Evolutionary conservation across 2,113 vertebrate species (phyloP).

Genomic region (Lasiurus cinereus): DNA sequence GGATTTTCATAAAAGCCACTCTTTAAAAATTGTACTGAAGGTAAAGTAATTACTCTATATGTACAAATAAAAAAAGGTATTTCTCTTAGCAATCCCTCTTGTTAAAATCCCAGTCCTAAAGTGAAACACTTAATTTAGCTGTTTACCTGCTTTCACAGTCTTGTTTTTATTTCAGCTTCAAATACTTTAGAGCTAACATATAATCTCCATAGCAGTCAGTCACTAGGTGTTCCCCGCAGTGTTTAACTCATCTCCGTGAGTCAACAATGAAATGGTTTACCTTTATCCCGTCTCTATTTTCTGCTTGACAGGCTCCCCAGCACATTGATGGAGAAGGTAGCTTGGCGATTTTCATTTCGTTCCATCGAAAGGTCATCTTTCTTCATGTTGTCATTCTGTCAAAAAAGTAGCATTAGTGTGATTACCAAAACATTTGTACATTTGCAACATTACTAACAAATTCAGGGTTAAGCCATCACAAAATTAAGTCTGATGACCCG

Average conservation of each 20-base stretch:
- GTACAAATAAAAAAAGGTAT: constrained; percentile 41
- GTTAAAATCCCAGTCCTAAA: not conserved
- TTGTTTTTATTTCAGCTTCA: constrained; percentile 38
- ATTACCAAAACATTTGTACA: constrained; percentile 2
- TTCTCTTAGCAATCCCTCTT: constrained; percentile 55
- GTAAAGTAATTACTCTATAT: not conserved
- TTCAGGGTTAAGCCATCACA: not conserved
- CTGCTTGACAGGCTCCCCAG: constrained; percentile 37
- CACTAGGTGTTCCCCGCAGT: not conserved
- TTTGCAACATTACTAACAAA: constrained; percentile 45
- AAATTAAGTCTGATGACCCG: constrained; percentile 22
- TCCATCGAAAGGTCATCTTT: constrained; percentile 39
- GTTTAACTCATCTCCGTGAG: constrained; percentile 5
- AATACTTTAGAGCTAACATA: constrained; percentile 39
- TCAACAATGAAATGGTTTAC: not conserved
- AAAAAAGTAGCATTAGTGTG: constrained; percentile 13
- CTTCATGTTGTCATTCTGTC: constrained; percentile 74
- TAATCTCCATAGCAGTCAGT: not conserved
- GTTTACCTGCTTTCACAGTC: constrained; percentile 33
- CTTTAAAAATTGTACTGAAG: constrained; percentile 43
- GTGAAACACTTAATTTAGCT: constrained; percentile 13
- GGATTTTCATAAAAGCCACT: not conserved
- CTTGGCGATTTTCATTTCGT: constrained; percentile 31
- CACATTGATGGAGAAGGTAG: constrained; percentile 21
- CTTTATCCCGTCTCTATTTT: constrained; percentile 81